A percentile compares a stretch with the other conserved stretches of the same genome.
phyloP scores from a whole-genome alignment of 2,797 vertebrate species.

The Myripristis jacobus region DNA sequence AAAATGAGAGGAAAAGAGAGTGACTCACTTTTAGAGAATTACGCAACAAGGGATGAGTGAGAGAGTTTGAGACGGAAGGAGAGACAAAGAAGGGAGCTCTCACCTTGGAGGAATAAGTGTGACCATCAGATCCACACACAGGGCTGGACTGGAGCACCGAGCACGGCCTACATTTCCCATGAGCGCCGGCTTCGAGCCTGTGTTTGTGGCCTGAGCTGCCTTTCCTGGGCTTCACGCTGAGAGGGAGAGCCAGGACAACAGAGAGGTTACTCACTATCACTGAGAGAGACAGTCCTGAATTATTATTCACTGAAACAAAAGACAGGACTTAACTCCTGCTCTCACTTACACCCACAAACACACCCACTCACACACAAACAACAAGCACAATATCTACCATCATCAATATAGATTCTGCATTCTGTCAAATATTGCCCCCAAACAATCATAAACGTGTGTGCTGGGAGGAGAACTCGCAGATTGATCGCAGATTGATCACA shows the following conservation, averaged over 20 bases:
- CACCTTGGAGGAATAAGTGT: slow-evolving; percentile 84
- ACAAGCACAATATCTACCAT: neutral
- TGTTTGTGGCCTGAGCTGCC: slow-evolving; percentile 86
- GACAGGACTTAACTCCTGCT: no score
- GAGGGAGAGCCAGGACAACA: slow-evolving; percentile 20
- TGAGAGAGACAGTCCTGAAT: neutral
- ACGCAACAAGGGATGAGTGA: neutral
- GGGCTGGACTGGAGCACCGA: slow-evolving; percentile 74
- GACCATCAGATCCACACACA: slow-evolving; percentile 91
- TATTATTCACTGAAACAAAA: neutral
- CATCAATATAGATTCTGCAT: neutral
- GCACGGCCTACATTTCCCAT: slow-evolving; percentile 90
- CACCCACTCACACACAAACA: neutral
- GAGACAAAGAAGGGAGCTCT: slow-evolving; percentile 3
- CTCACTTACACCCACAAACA: neutral
- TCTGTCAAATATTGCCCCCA: neutral
- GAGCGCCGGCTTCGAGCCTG: slow-evolving; percentile 82
- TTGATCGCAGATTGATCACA: no score
- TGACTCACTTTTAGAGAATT: neutral
- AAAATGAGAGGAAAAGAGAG: neutral
- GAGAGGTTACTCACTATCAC: neutral
- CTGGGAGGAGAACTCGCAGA: neutral
- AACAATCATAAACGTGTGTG: slow-evolving; percentile 1
- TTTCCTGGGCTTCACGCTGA: slow-evolving; percentile 89
- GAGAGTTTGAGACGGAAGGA: neutral